Conservation (phyloP, 2,113 vertebrate species). For the Perca fluviatilis region DNA sequence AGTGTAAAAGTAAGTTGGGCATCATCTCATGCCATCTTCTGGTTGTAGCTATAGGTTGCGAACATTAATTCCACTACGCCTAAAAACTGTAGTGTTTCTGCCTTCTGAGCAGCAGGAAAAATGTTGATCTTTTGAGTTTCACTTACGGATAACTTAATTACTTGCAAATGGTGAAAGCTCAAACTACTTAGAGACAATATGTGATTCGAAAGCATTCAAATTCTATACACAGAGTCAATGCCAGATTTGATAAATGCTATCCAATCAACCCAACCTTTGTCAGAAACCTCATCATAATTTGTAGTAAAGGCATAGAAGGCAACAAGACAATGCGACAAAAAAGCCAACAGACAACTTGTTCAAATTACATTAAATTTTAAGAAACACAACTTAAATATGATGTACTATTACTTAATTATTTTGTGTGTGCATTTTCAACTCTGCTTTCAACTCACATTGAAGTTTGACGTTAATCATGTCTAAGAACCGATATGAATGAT, state of each 20-base stretch:
- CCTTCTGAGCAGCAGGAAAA: not conserved
- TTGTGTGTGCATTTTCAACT: not conserved
- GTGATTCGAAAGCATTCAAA: not conserved
- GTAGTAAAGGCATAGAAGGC: not conserved
- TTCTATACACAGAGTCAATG: no score
- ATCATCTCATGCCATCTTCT: not conserved
- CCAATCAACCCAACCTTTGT: not conserved
- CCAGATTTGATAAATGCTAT: no score
- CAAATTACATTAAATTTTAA: not conserved
- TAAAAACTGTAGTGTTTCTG: not conserved
- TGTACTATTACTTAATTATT: not conserved
- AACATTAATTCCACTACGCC: not conserved
- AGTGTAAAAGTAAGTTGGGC: not conserved
- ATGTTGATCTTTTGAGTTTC: no score
- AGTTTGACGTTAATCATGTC: not conserved
- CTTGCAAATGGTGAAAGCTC: not conserved
- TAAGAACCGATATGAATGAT: not conserved
- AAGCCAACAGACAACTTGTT: not conserved
- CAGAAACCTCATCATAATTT: not conserved
- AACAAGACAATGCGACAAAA: not conserved
- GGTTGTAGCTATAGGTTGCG: not conserved
- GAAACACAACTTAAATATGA: not conserved
- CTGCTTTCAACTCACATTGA: not conserved
- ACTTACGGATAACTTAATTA: not conserved
- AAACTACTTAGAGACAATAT: not conserved